Evolutionary conservation across 2,888 invertebrate genomes (phyloP).

Genomic region (Pandemis heparana): DNA sequence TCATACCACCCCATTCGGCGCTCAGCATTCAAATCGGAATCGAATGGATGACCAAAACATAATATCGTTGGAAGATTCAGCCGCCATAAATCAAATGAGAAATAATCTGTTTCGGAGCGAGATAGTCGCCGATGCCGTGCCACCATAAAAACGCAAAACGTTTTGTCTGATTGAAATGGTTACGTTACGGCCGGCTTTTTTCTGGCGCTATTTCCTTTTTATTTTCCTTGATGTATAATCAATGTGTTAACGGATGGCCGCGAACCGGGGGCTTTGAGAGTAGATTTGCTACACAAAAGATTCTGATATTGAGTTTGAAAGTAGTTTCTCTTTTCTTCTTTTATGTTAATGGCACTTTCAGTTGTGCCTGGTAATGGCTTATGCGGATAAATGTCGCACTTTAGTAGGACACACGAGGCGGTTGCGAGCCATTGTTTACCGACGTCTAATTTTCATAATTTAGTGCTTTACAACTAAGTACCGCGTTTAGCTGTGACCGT

Average conservation of each 20-base stretch:
- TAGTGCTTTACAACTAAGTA: slow-evolving; percentile 24
- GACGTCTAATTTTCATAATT: slow-evolving; percentile 50
- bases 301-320: slow-evolving; percentile 84
- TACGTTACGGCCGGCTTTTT: slow-evolving; percentile 75
- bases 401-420: slow-evolving; percentile 60
- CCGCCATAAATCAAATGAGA: slow-evolving; percentile 86
- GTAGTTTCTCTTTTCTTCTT: slow-evolving; percentile 81
- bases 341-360: slow-evolving; percentile 82
- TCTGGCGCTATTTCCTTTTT: slow-evolving; percentile 80
- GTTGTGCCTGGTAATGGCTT: slow-evolving; percentile 75
- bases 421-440: slow-evolving; percentile 42
- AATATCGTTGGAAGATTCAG: slow-evolving; percentile 85
- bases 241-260: slow-evolving; percentile 85
- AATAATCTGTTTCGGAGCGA: slow-evolving; percentile 86
- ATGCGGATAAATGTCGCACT: slow-evolving; percentile 76
- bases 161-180: slow-evolving; percentile 85
- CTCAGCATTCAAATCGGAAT: slow-evolving; percentile 86
- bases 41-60: slow-evolving; percentile 86
- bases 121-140: slow-evolving; percentile 81
- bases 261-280: slow-evolving; percentile 72
- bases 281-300: slow-evolving; percentile 84
- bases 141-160: slow-evolving; percentile 85
- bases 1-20: slow-evolving; percentile 83
- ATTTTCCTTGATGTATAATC: slow-evolving; percentile 85
- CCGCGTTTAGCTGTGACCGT: slow-evolving; percentile 12